These are phyloP conservation scores for Harpalus rubripes DNA, from an alignment of 2,888 invertebrate genomes.

Conservation along the genomic window DNA sequence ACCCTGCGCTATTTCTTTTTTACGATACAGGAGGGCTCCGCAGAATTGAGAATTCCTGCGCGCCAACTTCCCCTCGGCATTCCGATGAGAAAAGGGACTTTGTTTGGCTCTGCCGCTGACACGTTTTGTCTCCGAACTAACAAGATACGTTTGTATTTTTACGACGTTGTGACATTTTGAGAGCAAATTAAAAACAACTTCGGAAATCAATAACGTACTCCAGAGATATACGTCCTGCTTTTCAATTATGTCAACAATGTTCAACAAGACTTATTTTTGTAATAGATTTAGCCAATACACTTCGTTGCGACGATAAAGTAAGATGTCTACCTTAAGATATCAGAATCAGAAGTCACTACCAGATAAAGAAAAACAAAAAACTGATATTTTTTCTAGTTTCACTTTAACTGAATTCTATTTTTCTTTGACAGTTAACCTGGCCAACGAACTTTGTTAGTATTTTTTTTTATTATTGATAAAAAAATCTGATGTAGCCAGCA, in stretches of 20 bases:
- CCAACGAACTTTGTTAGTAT: too few species aligned
- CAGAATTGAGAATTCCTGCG: constrained; percentile 58
- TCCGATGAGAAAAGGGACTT: constrained; percentile 52
- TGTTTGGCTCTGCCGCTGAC: constrained; percentile 58
- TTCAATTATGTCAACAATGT: constrained; percentile 29
- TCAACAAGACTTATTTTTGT: constrained; percentile 2
- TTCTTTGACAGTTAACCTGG: background rate
- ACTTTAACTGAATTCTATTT: background rate
- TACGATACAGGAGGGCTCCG: constrained; percentile 57
- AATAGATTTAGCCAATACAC: background rate
- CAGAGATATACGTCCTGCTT: constrained; percentile 17
- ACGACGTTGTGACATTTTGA: constrained; percentile 60
- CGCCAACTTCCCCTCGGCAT: constrained; percentile 40
- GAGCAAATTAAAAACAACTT: constrained; percentile 58
- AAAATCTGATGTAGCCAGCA: too few species aligned
- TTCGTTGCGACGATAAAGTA: background rate
- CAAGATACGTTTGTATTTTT: constrained; percentile 65
- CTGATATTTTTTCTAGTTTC: background rate
- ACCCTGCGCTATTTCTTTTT: constrained; percentile 59
- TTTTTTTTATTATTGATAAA: too few species aligned
- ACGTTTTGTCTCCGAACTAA: constrained; percentile 60
- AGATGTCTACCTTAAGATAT: background rate
- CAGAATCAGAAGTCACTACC: background rate
- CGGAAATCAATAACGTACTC: constrained; percentile 51
- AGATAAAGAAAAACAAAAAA: background rate